A percentile compares a stretch with the other conserved stretches of the same genome.
phyloP scores from a whole-genome alignment of 2,888 invertebrate genomes.

The Balanococcus diminutus region DNA sequence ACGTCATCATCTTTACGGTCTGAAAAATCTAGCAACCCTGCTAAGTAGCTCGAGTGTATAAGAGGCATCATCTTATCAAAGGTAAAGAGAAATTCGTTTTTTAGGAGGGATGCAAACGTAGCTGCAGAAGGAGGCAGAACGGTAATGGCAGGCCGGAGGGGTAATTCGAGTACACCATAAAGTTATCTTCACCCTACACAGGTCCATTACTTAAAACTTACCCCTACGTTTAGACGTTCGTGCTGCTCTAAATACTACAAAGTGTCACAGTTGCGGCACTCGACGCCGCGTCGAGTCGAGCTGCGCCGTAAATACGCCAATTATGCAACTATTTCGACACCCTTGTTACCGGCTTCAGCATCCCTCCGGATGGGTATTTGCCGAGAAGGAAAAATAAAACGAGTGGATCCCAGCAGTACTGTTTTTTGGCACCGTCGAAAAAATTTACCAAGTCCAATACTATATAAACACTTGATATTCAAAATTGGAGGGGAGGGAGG shows the following conservation, averaged over 20 bases:
- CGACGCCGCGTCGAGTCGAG: background rate
- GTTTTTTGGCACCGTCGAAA: too few species aligned
- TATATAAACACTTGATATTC: too few species aligned
- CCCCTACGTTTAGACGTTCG: background rate
- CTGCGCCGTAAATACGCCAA: constrained; percentile 21
- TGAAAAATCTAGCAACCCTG: background rate
- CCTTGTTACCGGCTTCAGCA: background rate
- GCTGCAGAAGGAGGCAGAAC: background rate
- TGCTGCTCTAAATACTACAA: background rate
- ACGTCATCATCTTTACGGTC: background rate
- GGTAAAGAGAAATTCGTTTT: background rate
- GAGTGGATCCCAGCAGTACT: too few species aligned
- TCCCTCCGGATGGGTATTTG: background rate
- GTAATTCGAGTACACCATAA: background rate
- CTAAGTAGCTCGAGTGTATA: background rate
- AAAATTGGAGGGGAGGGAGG: too few species aligned
- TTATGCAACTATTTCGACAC: background rate
- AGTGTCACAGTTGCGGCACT: background rate
- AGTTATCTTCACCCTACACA: background rate
- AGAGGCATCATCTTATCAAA: background rate
- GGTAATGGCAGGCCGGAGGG: background rate
- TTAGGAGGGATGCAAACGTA: background rate
- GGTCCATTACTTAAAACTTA: background rate
- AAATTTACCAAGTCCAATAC: too few species aligned
- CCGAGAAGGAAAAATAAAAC: too few species aligned